Percentiles rank a stretch among this genome's conserved stretches.
Evolutionary conservation across 2,888 invertebrate genomes (phyloP).

Genomic region (Pediacus dermestoides): DNA sequence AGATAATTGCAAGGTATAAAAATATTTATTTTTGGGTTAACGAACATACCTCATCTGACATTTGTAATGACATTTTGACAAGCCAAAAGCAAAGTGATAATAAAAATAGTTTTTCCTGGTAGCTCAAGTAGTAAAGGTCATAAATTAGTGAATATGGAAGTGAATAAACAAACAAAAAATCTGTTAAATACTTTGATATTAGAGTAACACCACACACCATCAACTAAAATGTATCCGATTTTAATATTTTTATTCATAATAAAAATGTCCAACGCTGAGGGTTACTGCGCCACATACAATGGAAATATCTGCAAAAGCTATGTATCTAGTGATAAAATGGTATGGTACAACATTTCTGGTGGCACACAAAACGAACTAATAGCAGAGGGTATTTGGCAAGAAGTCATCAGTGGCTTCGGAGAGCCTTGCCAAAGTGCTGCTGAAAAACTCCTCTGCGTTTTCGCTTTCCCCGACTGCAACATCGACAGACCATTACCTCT

Average conservation of each 20-base stretch:
- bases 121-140: too few species aligned
- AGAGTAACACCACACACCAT: too few species aligned
- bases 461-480: constrained; percentile 78
- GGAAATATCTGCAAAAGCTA: constrained; percentile 61
- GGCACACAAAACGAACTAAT: constrained; percentile 83
- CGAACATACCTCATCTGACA: too few species aligned
- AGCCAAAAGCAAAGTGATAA: too few species aligned
- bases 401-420: constrained; percentile 71
- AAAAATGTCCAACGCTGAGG: constrained; percentile 38
- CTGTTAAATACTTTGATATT: too few species aligned
- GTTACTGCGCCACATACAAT: constrained; percentile 84
- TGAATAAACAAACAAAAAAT: too few species aligned
- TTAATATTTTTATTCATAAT: constrained; percentile 17
- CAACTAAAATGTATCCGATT: constrained; percentile 17
- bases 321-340: constrained; percentile 51
- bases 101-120: too few species aligned
- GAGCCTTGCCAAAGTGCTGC: constrained; percentile 85
- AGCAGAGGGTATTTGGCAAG: constrained; percentile 78
- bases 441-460: constrained; percentile 85
- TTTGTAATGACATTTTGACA: too few species aligned
- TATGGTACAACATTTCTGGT: constrained; percentile 62
- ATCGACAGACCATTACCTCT: constrained; percentile 71
- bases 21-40: too few species aligned
- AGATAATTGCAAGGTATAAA: too few species aligned
- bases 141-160: too few species aligned